Base-by-base conservation (phyloP, 2,113 vertebrate genomes). In the Grammomys dolichurus region DNA sequence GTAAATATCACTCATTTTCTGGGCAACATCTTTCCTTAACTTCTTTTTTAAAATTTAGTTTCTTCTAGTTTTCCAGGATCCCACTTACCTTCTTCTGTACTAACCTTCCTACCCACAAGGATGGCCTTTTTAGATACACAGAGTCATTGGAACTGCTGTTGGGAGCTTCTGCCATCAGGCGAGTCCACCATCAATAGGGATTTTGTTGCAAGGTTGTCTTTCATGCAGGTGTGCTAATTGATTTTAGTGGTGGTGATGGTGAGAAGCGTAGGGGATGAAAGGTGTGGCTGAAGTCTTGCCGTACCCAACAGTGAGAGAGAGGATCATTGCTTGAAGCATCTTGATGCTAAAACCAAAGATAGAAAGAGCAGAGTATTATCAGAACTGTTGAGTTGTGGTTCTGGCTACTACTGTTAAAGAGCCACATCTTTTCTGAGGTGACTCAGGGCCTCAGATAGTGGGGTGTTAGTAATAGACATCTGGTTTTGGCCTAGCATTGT, bases 121-220 rank as follows among this genome's bases (percentile, higher is more conserved):
- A 81, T 76, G 48, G 48, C 9, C 28, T 40, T 73, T 40, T 65
- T 5, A 89, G 24, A 40, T 12, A 43, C 36, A 20, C 69, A 73
- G 70, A 90, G 26, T 1, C 56, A 92, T 24, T 80, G 33, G 51
- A 51, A 51, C 3, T 92, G 78, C 89, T 89, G 14, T 51, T 92
- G 88, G 26, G 56, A 22, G 20, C 51, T 40, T 92, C 28, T 94
- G 13, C 88, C 84, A 72, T 80, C 56, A 89, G 4, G 2, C 16
- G 40, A 46, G 22, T n/a, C 6, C 48, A 86, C 65, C n/a, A 22
- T 60, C 20, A 91, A 60, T n/a, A 77, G 36, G 65, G 80, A 80
- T 85, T 89, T 93, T 93, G 26, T 48, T 91, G 51, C 54, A 80
- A 56, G 56, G n/a, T 91, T 31, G 73, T 89, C 31, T 93, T 95